Evolutionary conservation across 1,140 invertebrate species (phyloP).

Genomic region (Panagrolaimus sp.): DNA sequence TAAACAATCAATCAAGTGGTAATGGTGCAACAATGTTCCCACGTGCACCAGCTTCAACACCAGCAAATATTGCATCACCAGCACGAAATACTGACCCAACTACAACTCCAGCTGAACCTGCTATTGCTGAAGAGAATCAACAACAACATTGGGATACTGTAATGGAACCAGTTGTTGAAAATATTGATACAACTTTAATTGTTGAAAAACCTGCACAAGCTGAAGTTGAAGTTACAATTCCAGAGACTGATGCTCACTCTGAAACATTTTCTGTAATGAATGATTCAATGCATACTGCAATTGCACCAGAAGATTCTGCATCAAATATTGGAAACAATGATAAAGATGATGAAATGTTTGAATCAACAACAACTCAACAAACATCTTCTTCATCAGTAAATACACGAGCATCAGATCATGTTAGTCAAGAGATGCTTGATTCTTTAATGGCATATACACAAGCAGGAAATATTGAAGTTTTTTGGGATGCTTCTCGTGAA

Average conservation of each 20-base stretch:
- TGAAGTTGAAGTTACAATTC: background rate
- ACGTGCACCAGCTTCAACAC: background rate
- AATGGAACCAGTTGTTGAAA: no score
- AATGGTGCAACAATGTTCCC: no score
- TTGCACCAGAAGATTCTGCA: background rate
- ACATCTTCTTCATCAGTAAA: no score
- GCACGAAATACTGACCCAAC: background rate
- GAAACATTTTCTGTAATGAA: background rate
- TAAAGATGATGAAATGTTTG: no score
- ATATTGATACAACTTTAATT: no score
- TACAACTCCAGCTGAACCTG: background rate
- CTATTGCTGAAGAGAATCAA: background rate
- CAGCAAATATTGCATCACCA: background rate
- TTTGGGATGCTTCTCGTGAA: background rate
- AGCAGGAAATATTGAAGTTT: background rate
- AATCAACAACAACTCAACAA: background rate
- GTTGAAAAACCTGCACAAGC: no score
- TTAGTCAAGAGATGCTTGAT: background rate
- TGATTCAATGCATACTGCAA: slow-evolving; percentile 3
- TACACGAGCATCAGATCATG: background rate
- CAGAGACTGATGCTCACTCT: background rate
- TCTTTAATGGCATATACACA: background rate
- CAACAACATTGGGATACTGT: no score
- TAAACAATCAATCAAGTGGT: no score
- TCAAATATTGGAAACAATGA: background rate